These are phyloP conservation scores for Argyra leucocephala DNA, from an alignment of 2,888 invertebrate genomes.

Conservation along the genomic window DNA sequence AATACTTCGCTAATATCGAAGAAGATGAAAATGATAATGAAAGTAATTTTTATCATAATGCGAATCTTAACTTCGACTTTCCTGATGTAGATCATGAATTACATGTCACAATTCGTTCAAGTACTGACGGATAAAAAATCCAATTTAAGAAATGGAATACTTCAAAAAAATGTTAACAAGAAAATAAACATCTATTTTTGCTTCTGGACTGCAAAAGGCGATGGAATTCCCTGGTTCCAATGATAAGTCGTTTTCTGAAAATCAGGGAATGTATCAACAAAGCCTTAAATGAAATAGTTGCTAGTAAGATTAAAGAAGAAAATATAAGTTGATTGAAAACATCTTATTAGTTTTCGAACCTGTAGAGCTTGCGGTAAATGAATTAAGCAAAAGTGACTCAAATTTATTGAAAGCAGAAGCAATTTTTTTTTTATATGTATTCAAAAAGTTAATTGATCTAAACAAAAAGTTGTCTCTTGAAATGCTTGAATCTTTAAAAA, in stretches of 20 bases:
- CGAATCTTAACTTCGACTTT: no score
- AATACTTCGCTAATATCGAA: no score
- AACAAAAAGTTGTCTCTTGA: background rate
- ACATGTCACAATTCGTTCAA: no score
- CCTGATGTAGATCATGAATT: no score
- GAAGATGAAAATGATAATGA: no score
- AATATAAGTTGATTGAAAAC: background rate
- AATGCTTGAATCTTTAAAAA: background rate
- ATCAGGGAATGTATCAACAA: background rate
- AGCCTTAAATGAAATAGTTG: background rate
- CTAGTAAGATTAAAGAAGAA: background rate
- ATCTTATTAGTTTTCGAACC: background rate
- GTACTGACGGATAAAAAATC: no score
- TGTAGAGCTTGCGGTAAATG: background rate
- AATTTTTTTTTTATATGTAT: background rate
- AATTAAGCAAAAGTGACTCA: background rate
- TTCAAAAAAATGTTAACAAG: background rate
- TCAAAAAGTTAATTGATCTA: background rate
- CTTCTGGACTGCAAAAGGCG: background rate
- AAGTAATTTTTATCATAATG: no score
- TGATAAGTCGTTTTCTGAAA: background rate
- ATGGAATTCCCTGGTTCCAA: slow-evolving; percentile 5
- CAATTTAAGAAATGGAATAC: no score
- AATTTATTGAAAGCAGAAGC: no score
- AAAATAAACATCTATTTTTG: background rate